phyloP scores from a whole-genome alignment of 2,888 invertebrate species.

The Drosophila multiciliata region DNA sequence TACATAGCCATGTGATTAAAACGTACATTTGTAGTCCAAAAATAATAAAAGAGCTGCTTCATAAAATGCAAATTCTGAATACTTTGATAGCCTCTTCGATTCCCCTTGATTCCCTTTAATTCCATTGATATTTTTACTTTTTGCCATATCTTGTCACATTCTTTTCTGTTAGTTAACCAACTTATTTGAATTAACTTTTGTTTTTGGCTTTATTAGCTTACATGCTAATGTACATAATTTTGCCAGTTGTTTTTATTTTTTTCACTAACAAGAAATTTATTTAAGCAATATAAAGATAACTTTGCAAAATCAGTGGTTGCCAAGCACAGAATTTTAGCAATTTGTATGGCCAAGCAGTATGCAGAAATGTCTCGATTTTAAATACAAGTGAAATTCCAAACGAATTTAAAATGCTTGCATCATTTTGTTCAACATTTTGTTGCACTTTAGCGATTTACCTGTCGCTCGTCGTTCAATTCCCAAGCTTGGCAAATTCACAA shows the following conservation, averaged over 20 bases:
- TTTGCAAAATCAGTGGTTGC: not conserved
- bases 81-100: not conserved
- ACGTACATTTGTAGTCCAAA: not conserved
- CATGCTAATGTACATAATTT: not conserved
- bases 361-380: not conserved
- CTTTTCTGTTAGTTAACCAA: no score
- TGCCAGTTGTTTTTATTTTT: not conserved
- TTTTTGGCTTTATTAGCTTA: not conserved
- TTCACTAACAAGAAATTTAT: not conserved
- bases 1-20: not conserved
- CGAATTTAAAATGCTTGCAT: not conserved
- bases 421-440: not conserved
- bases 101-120: not conserved
- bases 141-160: not conserved
- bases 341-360: not conserved
- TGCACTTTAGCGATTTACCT: not conserved
- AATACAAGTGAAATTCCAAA: not conserved
- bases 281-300: not conserved
- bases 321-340: not conserved
- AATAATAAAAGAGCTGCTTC: not conserved
- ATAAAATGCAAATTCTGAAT: not conserved
- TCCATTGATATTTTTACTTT: not conserved
- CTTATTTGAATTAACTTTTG: not conserved
- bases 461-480: not conserved
- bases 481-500: not conserved